These are phyloP conservation scores for Zaprionus inermis DNA, from an alignment of 1,140 invertebrate species.

Conservation along the genomic window DNA sequence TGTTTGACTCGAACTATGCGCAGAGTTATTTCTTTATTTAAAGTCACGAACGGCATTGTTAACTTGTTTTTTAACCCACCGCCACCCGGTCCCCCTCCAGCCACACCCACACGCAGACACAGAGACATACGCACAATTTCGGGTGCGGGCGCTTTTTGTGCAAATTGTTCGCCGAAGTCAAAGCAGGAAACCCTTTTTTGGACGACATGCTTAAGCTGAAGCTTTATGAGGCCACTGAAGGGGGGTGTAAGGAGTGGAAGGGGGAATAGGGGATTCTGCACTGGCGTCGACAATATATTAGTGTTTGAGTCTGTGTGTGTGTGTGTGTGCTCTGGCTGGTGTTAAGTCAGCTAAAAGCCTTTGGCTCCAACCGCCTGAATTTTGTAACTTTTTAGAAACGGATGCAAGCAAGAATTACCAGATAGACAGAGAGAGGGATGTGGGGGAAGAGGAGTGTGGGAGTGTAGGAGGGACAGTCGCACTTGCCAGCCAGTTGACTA, in stretches of 20 bases:
- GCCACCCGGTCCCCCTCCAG: constrained; percentile 15
- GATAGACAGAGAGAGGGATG: background rate
- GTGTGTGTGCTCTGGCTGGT: constrained; percentile 42
- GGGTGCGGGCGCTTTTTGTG: constrained; percentile 46
- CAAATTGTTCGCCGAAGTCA: constrained; percentile 67
- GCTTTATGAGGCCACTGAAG: constrained; percentile 77
- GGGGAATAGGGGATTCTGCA: background rate
- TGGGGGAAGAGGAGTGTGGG: too few relatives aligned
- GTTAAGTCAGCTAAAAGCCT: constrained; percentile 81
- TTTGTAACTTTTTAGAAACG: constrained; percentile 78
- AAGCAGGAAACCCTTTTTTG: constrained; percentile 72
- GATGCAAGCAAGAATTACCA: constrained; percentile 72
- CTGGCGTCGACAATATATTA: constrained; percentile 59
- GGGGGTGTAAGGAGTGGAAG: constrained; percentile 1
- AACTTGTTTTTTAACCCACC: constrained; percentile 42
- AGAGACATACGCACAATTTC: constrained; percentile 56
- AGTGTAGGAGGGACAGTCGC: constrained; percentile 1
- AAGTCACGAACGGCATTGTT: constrained; percentile 65
- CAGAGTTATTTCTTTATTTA: constrained; percentile 80
- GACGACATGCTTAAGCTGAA: constrained; percentile 76
- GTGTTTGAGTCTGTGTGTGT: constrained; percentile 40
- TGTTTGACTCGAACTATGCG: constrained; percentile 75
- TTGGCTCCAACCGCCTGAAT: constrained; percentile 72
- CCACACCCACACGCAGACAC: constrained; percentile 1
- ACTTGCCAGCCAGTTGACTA: constrained; percentile 62